Evolutionary conservation across 64 coral and sea anemone genomes (phyloP).

Genomic region (Actinia tenebrosa): DNA sequence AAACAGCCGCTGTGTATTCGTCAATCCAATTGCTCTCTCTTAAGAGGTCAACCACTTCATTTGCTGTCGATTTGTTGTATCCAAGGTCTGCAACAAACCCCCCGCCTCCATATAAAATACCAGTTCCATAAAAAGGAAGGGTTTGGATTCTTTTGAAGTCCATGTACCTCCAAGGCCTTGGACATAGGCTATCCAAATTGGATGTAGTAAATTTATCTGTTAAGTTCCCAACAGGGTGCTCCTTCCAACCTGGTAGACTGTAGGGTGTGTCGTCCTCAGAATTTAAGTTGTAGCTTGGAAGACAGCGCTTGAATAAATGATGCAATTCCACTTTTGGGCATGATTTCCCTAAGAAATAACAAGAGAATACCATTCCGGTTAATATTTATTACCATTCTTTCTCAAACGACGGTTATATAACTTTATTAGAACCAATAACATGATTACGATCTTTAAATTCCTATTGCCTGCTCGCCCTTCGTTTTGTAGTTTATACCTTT

Average conservation of each 20-base stretch:
- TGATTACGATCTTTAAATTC: no score
- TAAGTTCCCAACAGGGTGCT: neutral
- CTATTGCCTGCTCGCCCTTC: neutral
- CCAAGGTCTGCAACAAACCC: slow-evolving; percentile 77
- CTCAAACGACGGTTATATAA: no score
- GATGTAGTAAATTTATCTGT: neutral
- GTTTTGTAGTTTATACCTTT: neutral
- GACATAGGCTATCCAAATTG: slow-evolving; percentile 34
- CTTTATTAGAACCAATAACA: no score
- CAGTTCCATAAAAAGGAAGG: slow-evolving; percentile 32
- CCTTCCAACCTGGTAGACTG: slow-evolving; percentile 56
- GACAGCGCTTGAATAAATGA: slow-evolving; percentile 20
- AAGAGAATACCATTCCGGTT: neutral
- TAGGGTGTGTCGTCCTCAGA: slow-evolving; percentile 24
- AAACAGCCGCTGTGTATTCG: slow-evolving; percentile 29
- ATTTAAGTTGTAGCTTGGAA: slow-evolving; percentile 1
- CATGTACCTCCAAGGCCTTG: slow-evolving; percentile 61
- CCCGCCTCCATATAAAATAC: slow-evolving; percentile 51
- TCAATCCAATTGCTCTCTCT: slow-evolving; percentile 54
- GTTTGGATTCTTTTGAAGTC: slow-evolving; percentile 22
- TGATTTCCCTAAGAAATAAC: neutral
- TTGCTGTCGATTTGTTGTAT: slow-evolving; percentile 44
- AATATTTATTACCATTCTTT: neutral
- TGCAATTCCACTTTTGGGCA: neutral
- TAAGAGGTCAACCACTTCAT: slow-evolving; percentile 6